Conservation (phyloP, 2,113 vertebrate species). For the Rousettus leschenaultii region DNA sequence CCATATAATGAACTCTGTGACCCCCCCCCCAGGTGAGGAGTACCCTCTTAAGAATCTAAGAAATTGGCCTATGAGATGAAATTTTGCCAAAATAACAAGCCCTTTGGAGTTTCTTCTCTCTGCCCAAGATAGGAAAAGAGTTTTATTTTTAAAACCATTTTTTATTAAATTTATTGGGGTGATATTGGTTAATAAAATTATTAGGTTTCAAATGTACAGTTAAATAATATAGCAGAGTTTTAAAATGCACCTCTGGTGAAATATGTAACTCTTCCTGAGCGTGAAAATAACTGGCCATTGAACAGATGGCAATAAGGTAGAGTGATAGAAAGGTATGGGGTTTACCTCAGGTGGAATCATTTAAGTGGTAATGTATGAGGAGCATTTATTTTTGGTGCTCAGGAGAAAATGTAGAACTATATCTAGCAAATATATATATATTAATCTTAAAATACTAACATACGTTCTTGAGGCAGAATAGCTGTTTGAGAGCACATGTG, state of each 20-base stretch:
- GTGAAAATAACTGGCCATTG: background rate
- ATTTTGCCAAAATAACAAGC: background rate
- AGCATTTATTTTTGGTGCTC: background rate
- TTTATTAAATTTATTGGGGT: too few species aligned
- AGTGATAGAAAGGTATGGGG: background rate
- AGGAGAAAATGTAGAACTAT: background rate
- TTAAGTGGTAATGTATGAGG: background rate
- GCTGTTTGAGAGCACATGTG: background rate
- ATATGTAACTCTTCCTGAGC: background rate
- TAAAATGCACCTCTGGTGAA: background rate
- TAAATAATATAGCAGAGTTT: too few species aligned
- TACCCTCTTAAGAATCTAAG: background rate
- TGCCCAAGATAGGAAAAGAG: background rate
- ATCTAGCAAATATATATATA: background rate
- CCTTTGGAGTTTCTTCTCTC: background rate
- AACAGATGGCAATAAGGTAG: background rate
- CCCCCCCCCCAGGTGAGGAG: background rate
- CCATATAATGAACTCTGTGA: background rate
- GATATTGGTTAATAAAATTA: too few species aligned
- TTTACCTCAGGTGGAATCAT: background rate
- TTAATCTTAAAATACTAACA: background rate
- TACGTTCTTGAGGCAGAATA: background rate
- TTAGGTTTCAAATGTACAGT: too few species aligned
- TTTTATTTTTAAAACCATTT: too few species aligned
- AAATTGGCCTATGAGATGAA: background rate